phyloP scores from a whole-genome alignment of 2,113 vertebrate species.

The Chloebia gouldiae region DNA sequence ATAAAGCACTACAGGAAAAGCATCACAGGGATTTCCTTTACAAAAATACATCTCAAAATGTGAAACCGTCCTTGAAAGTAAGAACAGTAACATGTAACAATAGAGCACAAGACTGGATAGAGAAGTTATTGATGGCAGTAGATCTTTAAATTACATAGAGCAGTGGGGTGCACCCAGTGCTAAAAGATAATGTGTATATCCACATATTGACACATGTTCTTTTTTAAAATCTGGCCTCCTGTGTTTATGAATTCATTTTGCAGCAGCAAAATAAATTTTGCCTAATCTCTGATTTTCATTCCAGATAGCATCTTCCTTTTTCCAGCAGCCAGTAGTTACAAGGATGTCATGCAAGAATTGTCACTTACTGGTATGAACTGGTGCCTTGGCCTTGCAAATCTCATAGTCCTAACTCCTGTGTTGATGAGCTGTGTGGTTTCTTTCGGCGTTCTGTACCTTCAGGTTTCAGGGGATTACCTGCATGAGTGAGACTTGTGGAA shows the following conservation, averaged over 20 bases:
- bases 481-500: not conserved
- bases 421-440: not conserved
- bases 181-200: conserved; percentile 28
- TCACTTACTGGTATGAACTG: not conserved
- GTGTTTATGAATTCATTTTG: conserved; percentile 30
- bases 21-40: not conserved
- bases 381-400: not conserved
- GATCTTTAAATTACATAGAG: not conserved
- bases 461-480: not conserved
- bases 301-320: conserved; percentile 32
- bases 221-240: conserved; percentile 34
- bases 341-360: not conserved
- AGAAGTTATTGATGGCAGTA: conserved; percentile 4
- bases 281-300: conserved; percentile 40
- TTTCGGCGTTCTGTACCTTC: not conserved
- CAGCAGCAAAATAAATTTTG: conserved; percentile 39
- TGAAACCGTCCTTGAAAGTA: conserved; percentile 15
- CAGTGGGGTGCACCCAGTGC: not conserved
- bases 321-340: conserved; percentile 19
- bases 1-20: not conserved
- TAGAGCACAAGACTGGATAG: not conserved
- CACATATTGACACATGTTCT: not conserved
- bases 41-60: not conserved
- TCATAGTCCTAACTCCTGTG: not conserved
- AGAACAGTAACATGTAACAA: not conserved